A percentile compares a stretch with the other conserved stretches of the same genome.
Conservation (phyloP, 2,888 invertebrate genomes). For the Nebria brevicollis region DNA sequence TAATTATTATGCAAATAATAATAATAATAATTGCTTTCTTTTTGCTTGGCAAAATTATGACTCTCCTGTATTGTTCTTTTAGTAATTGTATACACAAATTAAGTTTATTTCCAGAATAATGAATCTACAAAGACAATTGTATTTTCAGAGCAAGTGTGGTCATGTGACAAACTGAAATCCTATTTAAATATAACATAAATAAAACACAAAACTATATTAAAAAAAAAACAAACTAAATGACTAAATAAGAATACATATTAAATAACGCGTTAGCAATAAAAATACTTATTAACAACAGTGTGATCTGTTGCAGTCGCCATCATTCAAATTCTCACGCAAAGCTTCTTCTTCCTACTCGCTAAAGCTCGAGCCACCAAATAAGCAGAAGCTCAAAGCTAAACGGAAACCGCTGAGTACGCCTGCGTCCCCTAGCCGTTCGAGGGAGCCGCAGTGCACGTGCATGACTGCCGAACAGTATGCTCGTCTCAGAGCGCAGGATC, state of each 20-base stretch:
- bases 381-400: conserved; percentile 87
- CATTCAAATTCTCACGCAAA: conserved; percentile 97
- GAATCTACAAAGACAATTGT: not conserved
- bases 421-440: conserved; percentile 85
- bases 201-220: conserved; percentile 27
- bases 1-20: too few species aligned
- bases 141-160: conserved; percentile 17
- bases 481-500: conserved; percentile 84
- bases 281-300: conserved; percentile 65
- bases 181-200: conserved; percentile 20
- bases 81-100: not conserved
- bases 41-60: not conserved
- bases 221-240: conserved; percentile 19
- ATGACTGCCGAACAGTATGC: conserved; percentile 94
- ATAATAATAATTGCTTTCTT: not conserved
- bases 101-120: not conserved
- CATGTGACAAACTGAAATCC: conserved; percentile 36
- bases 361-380: conserved; percentile 89
- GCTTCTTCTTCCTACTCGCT: conserved; percentile 96
- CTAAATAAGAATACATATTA: conserved; percentile 13
- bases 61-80: not conserved
- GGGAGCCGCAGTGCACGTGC: conserved; percentile 94
- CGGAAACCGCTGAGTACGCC: conserved; percentile 93
- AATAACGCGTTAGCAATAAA: conserved; percentile 50
- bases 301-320: conserved; percentile 89